These are phyloP conservation scores for Cyclina sinensis DNA, from an alignment of 1,140 invertebrate genomes.

Conservation along the genomic window DNA sequence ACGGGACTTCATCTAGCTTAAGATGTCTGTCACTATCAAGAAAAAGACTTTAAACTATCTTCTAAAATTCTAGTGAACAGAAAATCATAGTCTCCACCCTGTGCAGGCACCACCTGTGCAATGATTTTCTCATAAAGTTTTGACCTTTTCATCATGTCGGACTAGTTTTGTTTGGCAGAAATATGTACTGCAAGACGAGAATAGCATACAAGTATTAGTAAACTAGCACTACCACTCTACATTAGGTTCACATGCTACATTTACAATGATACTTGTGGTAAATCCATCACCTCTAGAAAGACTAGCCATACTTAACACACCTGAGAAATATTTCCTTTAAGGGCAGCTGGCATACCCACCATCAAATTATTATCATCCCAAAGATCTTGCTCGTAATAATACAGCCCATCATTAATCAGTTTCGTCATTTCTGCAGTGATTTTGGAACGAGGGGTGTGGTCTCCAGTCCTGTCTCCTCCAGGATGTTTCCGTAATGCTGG, in stretches of 20 bases:
- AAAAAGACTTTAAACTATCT: too few species aligned
- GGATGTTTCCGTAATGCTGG: conserved; percentile 85
- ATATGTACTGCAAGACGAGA: too few species aligned
- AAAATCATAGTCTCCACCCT: too few species aligned
- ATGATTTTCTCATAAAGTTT: too few species aligned
- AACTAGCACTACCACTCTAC: not conserved
- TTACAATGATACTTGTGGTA: not conserved
- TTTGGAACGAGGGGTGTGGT: conserved; percentile 84
- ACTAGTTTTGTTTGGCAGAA: too few species aligned
- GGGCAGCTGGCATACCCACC: conserved; percentile 67
- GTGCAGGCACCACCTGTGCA: too few species aligned
- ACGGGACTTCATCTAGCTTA: too few species aligned
- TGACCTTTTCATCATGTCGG: too few species aligned
- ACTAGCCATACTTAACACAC: conserved; percentile 45
- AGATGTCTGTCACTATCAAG: too few species aligned
- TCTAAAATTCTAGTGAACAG: too few species aligned
- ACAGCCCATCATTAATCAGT: conserved; percentile 97
- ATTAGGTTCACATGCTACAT: not conserved
- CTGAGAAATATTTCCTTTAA: conserved; percentile 32
- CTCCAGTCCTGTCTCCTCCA: conserved; percentile 84
- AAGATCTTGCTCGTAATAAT: conserved; percentile 93
- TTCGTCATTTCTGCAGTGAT: conserved; percentile 97
- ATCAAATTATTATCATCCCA: conserved; percentile 75
- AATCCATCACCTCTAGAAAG: conserved; percentile 26
- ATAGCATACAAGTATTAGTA: not conserved